Conservation (phyloP, 2,797 vertebrate species). For the Thamnophis elegans region DNA sequence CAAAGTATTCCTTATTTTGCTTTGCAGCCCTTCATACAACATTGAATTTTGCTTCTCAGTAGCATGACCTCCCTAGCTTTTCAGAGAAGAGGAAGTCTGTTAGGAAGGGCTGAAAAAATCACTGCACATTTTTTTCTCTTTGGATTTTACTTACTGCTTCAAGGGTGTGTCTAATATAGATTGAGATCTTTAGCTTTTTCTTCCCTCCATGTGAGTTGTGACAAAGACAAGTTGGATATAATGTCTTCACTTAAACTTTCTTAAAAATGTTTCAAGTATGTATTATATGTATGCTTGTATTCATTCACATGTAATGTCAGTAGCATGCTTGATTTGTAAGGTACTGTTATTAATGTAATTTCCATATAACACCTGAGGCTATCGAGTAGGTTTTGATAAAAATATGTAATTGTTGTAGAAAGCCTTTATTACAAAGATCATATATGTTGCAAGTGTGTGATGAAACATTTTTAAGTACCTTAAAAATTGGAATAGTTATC, state of each 20-base stretch:
- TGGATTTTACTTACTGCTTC: background rate
- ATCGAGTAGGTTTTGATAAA: background rate
- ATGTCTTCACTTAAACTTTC: background rate
- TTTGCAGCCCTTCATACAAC: background rate
- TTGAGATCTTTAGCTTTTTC: background rate
- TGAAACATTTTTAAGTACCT: background rate
- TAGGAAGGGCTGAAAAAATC: background rate
- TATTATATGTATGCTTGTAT: background rate
- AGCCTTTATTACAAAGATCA: background rate
- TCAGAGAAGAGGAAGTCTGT: background rate
- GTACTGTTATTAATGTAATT: background rate
- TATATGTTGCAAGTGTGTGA: background rate
- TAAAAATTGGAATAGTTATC: background rate
- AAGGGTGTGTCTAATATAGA: background rate
- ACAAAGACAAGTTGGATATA: background rate
- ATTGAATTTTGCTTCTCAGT: background rate
- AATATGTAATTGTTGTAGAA: background rate
- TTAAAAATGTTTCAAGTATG: background rate
- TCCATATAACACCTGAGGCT: background rate
- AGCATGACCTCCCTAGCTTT: background rate
- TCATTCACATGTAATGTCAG: slow-evolving; percentile 1
- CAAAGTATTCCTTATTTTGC: background rate
- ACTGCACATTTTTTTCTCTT: background rate
- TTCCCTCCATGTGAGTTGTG: background rate
- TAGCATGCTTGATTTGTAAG: background rate